These are phyloP conservation scores for Athrips mouffetella DNA, from an alignment of 2,888 invertebrate genomes.

Conservation along the genomic window DNA sequence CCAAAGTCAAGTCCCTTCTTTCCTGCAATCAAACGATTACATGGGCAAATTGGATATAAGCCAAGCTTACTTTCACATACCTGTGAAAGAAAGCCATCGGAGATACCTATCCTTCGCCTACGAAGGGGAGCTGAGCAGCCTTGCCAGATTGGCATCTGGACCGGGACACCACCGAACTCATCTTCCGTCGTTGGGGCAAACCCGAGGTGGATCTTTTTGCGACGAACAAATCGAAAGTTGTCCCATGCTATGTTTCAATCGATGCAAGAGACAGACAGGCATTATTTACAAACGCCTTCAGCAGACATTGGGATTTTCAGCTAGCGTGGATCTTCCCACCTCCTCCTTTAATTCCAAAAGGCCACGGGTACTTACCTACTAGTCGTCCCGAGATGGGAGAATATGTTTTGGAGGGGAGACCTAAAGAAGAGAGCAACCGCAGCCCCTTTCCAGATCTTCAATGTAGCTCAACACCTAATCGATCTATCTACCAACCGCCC, in stretches of 20 bases:
- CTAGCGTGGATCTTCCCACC: conserved; percentile 24
- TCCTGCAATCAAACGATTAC: neutral
- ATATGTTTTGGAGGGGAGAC: conserved; percentile 18
- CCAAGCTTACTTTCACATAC: conserved; percentile 17
- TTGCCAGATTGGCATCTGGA: conserved; percentile 28
- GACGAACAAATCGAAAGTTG: conserved; percentile 5
- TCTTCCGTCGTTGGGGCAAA: conserved; percentile 8
- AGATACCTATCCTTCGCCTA: conserved; percentile 10
- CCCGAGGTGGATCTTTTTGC: conserved; percentile 23
- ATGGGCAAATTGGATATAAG: conserved; percentile 9
- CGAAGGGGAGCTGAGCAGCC: conserved; percentile 5
- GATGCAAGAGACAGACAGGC: conserved; percentile 10
- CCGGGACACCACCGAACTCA: neutral
- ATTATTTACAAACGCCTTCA: conserved; percentile 21
- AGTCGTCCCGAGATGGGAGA: conserved; percentile 16
- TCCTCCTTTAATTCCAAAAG: conserved; percentile 19
- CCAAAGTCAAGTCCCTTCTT: conserved; percentile 5
- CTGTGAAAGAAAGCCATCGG: conserved; percentile 10
- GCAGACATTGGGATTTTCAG: conserved; percentile 14
- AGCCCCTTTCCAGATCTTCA: conserved; percentile 18
- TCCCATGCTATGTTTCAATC: conserved; percentile 16
- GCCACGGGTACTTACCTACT: conserved; percentile 17
- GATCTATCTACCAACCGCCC: conserved; percentile 20
- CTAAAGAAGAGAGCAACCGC: conserved; percentile 15
- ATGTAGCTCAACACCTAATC: conserved; percentile 14